These are phyloP conservation scores for Macrophya annulata DNA, from an alignment of 2,888 invertebrate genomes.

Conservation along the genomic window DNA sequence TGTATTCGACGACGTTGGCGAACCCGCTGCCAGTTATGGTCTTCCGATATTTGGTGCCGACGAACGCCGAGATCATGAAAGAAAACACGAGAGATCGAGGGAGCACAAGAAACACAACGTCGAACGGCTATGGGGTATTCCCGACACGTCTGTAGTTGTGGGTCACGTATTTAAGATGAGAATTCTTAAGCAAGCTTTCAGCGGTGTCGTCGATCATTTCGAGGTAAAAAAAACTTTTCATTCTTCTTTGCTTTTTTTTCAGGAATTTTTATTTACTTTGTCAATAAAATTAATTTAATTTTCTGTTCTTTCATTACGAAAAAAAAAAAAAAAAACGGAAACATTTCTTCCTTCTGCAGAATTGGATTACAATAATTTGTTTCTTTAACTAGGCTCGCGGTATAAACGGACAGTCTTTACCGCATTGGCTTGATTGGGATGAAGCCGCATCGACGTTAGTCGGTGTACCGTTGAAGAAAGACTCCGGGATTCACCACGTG, in stretches of 20 bases:
- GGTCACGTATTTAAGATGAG: conserved; percentile 88
- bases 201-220: conserved; percentile 85
- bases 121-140: conserved; percentile 80
- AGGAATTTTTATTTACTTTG: neutral
- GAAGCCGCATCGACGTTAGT: conserved; percentile 86
- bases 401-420: conserved; percentile 79
- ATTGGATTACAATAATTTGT: conserved; percentile 13
- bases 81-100: conserved; percentile 46
- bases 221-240: conserved; percentile 81
- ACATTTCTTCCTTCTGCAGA: neutral
- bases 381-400: conserved; percentile 77
- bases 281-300: conserved; percentile 58
- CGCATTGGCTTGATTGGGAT: conserved; percentile 88
- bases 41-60: conserved; percentile 31
- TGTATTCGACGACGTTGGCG: conserved; percentile 76
- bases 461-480: conserved; percentile 87
- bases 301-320: neutral
- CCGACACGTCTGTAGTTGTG: conserved; percentile 84
- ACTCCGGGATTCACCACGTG: conserved; percentile 86
- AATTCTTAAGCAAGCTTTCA: conserved; percentile 87
- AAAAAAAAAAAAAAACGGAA: neutral
- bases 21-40: conserved; percentile 60
- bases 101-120: conserved; percentile 60
- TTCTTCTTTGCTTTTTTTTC: neutral
- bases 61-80: conserved; percentile 30